Base-by-base conservation (phyloP, 2,113 vertebrate species). In the Tenrec ecaudatus region DNA sequence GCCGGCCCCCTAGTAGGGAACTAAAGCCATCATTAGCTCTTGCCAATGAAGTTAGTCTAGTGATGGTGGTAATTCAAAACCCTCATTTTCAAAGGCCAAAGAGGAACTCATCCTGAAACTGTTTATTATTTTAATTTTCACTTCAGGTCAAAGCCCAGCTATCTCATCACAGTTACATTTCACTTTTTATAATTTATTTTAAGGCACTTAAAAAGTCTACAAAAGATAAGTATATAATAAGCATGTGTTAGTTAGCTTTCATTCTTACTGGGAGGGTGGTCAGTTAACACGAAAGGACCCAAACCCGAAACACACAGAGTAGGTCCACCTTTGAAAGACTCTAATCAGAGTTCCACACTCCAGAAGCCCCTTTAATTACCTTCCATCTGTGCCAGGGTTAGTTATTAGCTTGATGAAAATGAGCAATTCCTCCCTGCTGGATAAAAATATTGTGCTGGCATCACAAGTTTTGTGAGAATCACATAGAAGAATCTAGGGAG, bases 401-500 rank as follows among this genome's bases (percentile, higher is more conserved):
- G 58, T 64, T 60, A 85, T 38, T 36, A 40, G n/a, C 68, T 68
- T 58, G 31, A 71, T 3, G 40, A 80, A 91, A 75, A 88, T 62
- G 23, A 89, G n/a, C 75, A 79, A 36, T 38, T 58, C 17, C 88
- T 82, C 62, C 43, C 62, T 82, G 22, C 38, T 69, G 71, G 77
- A 68, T 27, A 31, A 85, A 93, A 95, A 82, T 27, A 75, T 2
- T 20, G 8, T 78, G 36, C n/a, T 77, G 82, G 36, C 81, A 93
- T 53, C 43, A 29, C 31, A 15, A 82, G 82, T 69, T 43, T 85
- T 68, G 3, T 29, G 64, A 91, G 85, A 94, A 89, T 64, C 27
- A 94, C 60, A n/a, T 0, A 53, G n/a, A 93, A 81, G 71, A 95
- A 92, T 86, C n/a, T 64, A 86, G 82, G 64, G 64, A 96, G 33